Base-by-base conservation (phyloP, 2,113 vertebrate genomes). In the Cisticola juncidis region DNA sequence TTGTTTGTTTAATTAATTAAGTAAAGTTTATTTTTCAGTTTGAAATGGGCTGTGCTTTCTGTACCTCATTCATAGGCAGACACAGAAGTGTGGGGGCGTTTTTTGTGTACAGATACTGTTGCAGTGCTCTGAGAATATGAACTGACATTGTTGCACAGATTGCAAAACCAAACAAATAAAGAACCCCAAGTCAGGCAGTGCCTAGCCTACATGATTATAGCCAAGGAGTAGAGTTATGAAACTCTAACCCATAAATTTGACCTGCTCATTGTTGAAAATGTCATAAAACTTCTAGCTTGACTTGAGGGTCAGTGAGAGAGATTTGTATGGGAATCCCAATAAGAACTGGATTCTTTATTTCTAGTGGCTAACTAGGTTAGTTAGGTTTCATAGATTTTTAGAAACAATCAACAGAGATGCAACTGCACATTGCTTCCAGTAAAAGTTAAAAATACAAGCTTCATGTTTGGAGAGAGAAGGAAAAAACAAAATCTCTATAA, bases 171-270 rank as follows among this genome's bases (percentile, higher is more conserved):
- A 90, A 14, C 6, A 47, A 70, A 64, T 20, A 45, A 64, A 58
- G 13, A 29, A 2, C 3, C 24, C 31, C 5, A 15, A 57, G 9
- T 14, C 1, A 2, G 45, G 14, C 7, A 23, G 9, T 2, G 1
- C 12, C 9, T 16, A 58, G 10, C 7, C 9, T 74, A 14, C 3
- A 2, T 28, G 12, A 56, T 69, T 56, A 8, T 45, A 60, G 31
- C 35, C 15, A 58, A 92, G 38, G 36, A 82, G 28, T 42, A 29
- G n/a, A 42, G 20, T 80, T 70, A 40, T 86, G 35, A 73, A 82
- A 62, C 53, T 61, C 7, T 36, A 62, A 77, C 44, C 22, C 5
- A 26, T 51, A 71, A 54, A 38, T 53, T 44, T 36, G 5, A 51
- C 51, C 14, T 36, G 2, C 12, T 76, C 1, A 4, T 77, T 90